Evolutionary conservation across 2,113 vertebrate species (phyloP).

Genomic region (Macquaria australasica): DNA sequence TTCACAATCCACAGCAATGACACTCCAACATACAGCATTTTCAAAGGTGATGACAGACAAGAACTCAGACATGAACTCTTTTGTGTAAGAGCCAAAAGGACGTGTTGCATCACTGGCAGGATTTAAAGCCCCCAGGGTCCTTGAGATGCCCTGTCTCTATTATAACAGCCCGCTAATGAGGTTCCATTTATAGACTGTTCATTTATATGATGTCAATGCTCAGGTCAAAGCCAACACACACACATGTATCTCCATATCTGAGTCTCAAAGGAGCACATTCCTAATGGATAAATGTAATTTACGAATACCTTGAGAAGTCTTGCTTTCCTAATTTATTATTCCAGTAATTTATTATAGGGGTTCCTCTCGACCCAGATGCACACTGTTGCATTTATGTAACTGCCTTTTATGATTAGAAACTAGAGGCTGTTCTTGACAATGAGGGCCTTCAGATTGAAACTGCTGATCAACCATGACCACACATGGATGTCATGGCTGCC

Average conservation of each 20-base stretch:
- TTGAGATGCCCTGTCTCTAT: conserved; percentile 66
- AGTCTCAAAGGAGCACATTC: conserved; percentile 54
- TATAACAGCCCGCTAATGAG: conserved; percentile 78
- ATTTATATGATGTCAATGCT: conserved; percentile 80
- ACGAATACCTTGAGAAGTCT: conserved; percentile 60
- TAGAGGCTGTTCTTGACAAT: conserved; percentile 3
- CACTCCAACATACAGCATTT: neutral
- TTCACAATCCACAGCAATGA: neutral
- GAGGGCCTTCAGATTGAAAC: neutral
- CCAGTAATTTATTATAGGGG: conserved; percentile 40
- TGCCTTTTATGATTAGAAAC: neutral
- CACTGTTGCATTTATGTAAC: conserved; percentile 38
- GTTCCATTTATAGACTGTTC: conserved; percentile 79
- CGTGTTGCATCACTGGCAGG: conserved; percentile 62
- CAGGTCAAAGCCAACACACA: conserved; percentile 70
- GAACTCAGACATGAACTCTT: conserved; percentile 42
- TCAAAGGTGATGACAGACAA: neutral
- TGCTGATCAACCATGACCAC: neutral
- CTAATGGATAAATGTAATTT: conserved; percentile 61
- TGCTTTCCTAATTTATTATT: conserved; percentile 43
- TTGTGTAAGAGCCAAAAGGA: conserved; percentile 22
- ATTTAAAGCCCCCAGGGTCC: conserved; percentile 55
- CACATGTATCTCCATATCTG: conserved; percentile 23
- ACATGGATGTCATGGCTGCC: neutral
- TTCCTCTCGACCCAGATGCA: conserved; percentile 59